A percentile compares a stretch with the other conserved stretches of the same genome.
These are phyloP conservation scores for Scylla paramamosain DNA, from an alignment of 1,140 invertebrate genomes.

Conservation along the genomic window DNA sequence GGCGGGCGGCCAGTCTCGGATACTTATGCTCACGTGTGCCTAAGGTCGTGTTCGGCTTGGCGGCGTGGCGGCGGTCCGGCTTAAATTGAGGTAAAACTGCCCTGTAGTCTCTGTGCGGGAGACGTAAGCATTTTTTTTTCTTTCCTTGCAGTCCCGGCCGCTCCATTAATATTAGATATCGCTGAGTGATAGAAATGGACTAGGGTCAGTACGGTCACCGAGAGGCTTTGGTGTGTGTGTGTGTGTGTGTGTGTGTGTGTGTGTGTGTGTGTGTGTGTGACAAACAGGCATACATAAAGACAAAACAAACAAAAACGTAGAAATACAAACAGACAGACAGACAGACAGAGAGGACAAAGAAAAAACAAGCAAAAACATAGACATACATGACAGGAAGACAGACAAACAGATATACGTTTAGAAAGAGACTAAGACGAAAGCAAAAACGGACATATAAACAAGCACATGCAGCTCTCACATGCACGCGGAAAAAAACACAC, in stretches of 20 bases:
- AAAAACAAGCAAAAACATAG: not conserved
- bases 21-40: constrained; percentile 10
- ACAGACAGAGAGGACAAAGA: not conserved
- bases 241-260: too few species aligned
- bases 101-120: constrained; percentile 44
- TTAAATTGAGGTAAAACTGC: constrained; percentile 51
- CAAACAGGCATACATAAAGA: constrained; percentile 1
- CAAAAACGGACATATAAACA: too few species aligned
- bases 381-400: too few species aligned
- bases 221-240: constrained; percentile 33
- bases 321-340: not conserved
- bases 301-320: not conserved
- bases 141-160: not conserved
- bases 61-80: not conserved
- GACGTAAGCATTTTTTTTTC: constrained; percentile 56
- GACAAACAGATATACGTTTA: not conserved
- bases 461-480: too few species aligned
- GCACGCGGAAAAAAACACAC: too few species aligned
- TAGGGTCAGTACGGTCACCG: constrained; percentile 50
- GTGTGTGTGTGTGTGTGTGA: too few species aligned
- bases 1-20: not conserved
- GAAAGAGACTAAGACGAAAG: not conserved
- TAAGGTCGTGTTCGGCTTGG: constrained; percentile 40
- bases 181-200: constrained; percentile 73
- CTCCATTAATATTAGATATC: constrained; percentile 68